A percentile compares a stretch with the other conserved stretches of the same genome.
phyloP scores from a whole-genome alignment of 1,140 invertebrate genomes.

The Sinonovacula constricta region DNA sequence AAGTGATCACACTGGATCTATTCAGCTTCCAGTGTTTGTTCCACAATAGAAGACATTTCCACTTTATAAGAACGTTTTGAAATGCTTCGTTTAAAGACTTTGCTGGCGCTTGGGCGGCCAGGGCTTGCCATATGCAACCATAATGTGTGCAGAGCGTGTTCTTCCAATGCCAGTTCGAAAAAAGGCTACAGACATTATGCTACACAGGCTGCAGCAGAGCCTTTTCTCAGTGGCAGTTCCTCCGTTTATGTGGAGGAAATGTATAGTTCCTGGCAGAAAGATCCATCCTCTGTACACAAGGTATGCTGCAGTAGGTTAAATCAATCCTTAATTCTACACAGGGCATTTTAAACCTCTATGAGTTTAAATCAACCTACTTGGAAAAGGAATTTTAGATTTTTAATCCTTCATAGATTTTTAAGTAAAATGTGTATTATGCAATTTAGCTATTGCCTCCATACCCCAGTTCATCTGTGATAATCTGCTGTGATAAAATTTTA shows the following conservation, averaged over 20 bases:
- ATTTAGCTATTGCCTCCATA: too few species aligned
- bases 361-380: too few species aligned
- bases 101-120: slow-evolving; percentile 32
- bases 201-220: slow-evolving; percentile 75
- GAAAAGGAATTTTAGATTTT: too few species aligned
- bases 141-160: slow-evolving; percentile 44
- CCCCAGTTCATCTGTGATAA: too few species aligned
- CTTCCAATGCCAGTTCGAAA: slow-evolving; percentile 24
- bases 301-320: too few species aligned
- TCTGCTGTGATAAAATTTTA: too few species aligned
- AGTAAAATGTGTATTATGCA: too few species aligned
- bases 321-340: too few species aligned
- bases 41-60: slow-evolving; percentile 55
- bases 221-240: slow-evolving; percentile 85
- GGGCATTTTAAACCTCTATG: too few species aligned
- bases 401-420: too few species aligned
- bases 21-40: slow-evolving; percentile 26
- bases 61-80: slow-evolving; percentile 49
- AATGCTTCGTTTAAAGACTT: slow-evolving; percentile 54
- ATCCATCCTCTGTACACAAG: slow-evolving; percentile 97
- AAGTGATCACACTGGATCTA: slow-evolving; percentile 49
- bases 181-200: slow-evolving; percentile 51
- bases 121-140: slow-evolving; percentile 14
- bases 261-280: slow-evolving; percentile 97
- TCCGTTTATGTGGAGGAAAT: slow-evolving; percentile 97